Base-by-base conservation (phyloP, 2,797 vertebrate species). In the Microctenopoma lineatum region DNA sequence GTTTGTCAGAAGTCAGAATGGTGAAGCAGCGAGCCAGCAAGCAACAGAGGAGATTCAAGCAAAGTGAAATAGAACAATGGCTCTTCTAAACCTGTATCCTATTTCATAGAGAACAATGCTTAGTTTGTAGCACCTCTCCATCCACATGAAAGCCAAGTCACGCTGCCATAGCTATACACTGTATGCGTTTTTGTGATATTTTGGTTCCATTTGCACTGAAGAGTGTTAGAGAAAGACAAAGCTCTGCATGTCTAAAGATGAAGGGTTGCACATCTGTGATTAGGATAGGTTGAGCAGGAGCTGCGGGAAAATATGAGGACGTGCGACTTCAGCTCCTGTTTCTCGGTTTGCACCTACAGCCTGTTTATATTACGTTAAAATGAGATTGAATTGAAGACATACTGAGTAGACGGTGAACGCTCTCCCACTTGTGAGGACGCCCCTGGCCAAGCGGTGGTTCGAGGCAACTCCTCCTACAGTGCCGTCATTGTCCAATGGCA, bases 61-160 rank as follows among this genome's bases (percentile, higher is more conserved):
- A 86, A 90, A 87, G 87, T 79, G 89, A 90, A 91, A 91, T 82
- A 92, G 89, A 93, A 93, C 92, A 93, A 93, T 92, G 71, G 64
- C 60, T 83, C 80, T 84, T 80, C 75, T 81, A 78, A 85, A 81
- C 80, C 77, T 51, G 75, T 70, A 84, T 91, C 85, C 88, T 66
- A 79, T 89, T 92, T 91, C 91, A 89, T 64, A 84, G 72, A 66
- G 73, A 92, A 92, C 91, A 92, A 92, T 92, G 87, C 83, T 79
- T 69, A 73, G 82, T 90, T 88, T 82, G 85, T 92, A 89, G 90
- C 90, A 79, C 75, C 81, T 88, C 87, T 89, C 85, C 90, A 89
- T 73, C 62, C 75, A 87, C 90, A 87, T 88, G 79, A 92, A 90
- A 89, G 88, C 71, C 63, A 65, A 85, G 73, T 76, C 68, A 61